Percentiles rank a stretch among this genome's conserved stretches.
These are phyloP conservation scores for Pheosia gnoma DNA, from an alignment of 2,888 invertebrate species.

Conservation along the genomic window DNA sequence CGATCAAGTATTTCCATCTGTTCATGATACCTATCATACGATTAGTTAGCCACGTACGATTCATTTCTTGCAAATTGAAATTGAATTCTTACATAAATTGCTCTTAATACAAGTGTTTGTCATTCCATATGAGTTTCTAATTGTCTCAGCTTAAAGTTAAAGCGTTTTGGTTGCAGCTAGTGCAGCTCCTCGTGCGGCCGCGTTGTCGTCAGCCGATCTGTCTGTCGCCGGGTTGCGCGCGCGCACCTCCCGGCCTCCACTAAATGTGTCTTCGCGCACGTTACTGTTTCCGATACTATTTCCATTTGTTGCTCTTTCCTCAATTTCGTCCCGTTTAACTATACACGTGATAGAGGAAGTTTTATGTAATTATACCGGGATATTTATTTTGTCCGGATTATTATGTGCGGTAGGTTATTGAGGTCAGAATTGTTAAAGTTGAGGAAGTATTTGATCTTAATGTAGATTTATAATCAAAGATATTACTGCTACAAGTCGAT, in stretches of 20 bases:
- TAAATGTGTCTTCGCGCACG: slow-evolving; percentile 72
- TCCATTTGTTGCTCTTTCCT: slow-evolving; percentile 67
- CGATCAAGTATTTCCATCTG: too few relatives aligned
- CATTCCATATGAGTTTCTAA: slow-evolving; percentile 6
- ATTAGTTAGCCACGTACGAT: too few relatives aligned
- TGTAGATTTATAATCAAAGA: not conserved
- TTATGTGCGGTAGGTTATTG: slow-evolving; percentile 31
- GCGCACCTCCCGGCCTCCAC: slow-evolving; percentile 43
- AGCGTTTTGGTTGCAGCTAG: not conserved
- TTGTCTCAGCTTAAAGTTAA: not conserved
- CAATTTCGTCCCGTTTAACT: slow-evolving; percentile 46
- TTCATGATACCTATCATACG: too few relatives aligned
- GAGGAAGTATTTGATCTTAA: slow-evolving; percentile 24
- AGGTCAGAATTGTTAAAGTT: slow-evolving; percentile 24
- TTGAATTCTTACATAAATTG: not conserved
- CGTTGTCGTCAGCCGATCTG: slow-evolving; percentile 67
- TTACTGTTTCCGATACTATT: slow-evolving; percentile 74
- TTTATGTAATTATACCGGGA: slow-evolving; percentile 29
- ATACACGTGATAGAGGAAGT: slow-evolving; percentile 58
- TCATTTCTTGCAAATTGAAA: not conserved
- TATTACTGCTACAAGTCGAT: too few relatives aligned
- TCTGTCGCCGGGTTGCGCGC: slow-evolving; percentile 54
- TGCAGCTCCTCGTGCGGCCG: slow-evolving; percentile 3
- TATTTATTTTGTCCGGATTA: slow-evolving; percentile 43
- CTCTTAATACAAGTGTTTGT: slow-evolving; percentile 25